These are phyloP conservation scores for Pyrrhia umbra DNA, from an alignment of 2,888 invertebrate genomes.

Conservation along the genomic window DNA sequence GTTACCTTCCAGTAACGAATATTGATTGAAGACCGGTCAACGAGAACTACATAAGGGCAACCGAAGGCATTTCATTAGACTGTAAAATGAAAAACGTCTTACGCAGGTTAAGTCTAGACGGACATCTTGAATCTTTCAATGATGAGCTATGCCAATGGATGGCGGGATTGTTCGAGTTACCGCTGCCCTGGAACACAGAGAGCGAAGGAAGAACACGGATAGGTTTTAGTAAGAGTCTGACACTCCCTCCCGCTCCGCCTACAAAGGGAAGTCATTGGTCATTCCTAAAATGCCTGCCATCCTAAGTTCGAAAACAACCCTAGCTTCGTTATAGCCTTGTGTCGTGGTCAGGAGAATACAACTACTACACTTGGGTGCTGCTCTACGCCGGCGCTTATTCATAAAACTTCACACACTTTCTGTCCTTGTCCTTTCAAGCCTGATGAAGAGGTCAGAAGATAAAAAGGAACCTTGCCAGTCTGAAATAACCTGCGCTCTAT, in stretches of 20 bases:
- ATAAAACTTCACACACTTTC: not conserved
- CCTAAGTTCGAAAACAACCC: constrained; percentile 1
- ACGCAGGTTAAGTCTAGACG: constrained; percentile 1
- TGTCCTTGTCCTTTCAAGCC: not conserved
- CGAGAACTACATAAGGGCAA: not conserved
- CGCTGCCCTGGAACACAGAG: too few relatives aligned
- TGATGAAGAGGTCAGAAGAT: not conserved
- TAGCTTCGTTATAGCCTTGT: constrained; percentile 16
- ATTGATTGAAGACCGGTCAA: not conserved
- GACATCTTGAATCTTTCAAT: not conserved
- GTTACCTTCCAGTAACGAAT: not conserved
- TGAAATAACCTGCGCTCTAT: constrained; percentile 4
- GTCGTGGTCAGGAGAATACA: not conserved
- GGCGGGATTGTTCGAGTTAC: too few relatives aligned
- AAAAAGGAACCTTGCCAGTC: not conserved
- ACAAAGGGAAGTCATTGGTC: too few relatives aligned
- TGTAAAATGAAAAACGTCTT: not conserved
- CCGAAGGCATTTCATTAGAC: constrained; percentile 4
- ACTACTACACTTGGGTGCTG: not conserved
- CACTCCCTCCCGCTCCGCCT: too few relatives aligned
- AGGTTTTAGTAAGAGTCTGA: too few relatives aligned
- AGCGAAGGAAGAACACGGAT: too few relatives aligned
- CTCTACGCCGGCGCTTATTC: not conserved
- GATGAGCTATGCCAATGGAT: not conserved
- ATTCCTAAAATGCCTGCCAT: too few relatives aligned